Conservation (phyloP, 1,140 invertebrate genomes). For the Eupristina koningsbergeri region DNA sequence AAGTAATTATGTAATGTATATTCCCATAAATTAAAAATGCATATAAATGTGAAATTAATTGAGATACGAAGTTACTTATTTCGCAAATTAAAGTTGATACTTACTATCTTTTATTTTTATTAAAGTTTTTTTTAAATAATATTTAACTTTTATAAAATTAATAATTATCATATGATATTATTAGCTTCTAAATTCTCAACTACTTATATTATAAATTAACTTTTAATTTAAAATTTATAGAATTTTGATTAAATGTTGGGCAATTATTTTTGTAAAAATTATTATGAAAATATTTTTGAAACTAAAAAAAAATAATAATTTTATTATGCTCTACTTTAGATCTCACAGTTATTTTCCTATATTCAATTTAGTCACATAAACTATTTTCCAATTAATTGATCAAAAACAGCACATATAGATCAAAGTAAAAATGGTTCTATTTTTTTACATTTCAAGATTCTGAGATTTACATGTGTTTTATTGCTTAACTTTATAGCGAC, state of each 20-base stretch:
- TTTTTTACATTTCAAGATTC: background rate
- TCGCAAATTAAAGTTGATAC: background rate
- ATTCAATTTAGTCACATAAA: background rate
- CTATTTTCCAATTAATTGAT: background rate
- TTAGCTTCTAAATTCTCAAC: background rate
- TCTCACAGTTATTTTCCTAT: no score
- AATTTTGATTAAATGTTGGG: no score
- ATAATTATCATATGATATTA: background rate
- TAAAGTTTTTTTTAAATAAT: background rate
- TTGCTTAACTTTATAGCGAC: slow-evolving; percentile 17
- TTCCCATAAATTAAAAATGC: background rate
- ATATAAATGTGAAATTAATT: slow-evolving; percentile 6
- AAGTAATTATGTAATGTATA: background rate
- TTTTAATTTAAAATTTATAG: background rate
- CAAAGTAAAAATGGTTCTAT: background rate
- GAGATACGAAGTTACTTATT: background rate
- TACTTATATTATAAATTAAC: background rate
- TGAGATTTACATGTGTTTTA: background rate
- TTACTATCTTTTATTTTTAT: background rate
- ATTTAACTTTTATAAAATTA: background rate
- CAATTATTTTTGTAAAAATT: no score
- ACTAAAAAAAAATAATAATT: no score
- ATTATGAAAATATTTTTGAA: no score
- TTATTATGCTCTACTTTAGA: no score
- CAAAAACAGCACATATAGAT: no score